phyloP scores from a whole-genome alignment of 1,140 invertebrate genomes.

The Apis cerana region DNA sequence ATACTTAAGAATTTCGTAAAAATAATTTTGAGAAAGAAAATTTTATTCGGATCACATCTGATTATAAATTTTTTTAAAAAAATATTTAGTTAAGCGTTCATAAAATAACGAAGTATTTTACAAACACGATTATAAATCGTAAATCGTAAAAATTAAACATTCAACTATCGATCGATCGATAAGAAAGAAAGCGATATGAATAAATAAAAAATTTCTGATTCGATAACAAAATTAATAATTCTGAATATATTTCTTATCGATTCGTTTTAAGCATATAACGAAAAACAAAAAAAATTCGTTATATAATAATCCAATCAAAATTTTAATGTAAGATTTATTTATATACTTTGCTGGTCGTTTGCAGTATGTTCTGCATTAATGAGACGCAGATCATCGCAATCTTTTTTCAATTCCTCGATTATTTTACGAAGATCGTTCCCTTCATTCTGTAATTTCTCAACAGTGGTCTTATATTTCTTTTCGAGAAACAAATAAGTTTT shows the following conservation, averaged over 20 bases:
- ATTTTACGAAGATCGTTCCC: constrained; percentile 27
- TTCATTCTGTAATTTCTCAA: constrained; percentile 22
- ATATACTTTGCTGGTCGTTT: constrained; percentile 36
- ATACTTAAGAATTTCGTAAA: too few relatives aligned
- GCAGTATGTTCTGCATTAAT: background rate
- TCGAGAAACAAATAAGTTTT: background rate
- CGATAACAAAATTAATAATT: background rate
- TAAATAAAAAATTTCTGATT: background rate
- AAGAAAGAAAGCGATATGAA: background rate
- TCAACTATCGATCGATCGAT: background rate
- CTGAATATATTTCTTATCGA: too few relatives aligned
- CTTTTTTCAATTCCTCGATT: constrained; percentile 12
- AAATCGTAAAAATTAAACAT: background rate
- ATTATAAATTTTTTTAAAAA: too few relatives aligned
- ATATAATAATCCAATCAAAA: background rate
- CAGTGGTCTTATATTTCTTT: background rate
- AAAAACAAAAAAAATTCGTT: too few relatives aligned
- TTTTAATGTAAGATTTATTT: background rate
- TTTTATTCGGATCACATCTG: too few relatives aligned
- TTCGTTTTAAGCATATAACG: too few relatives aligned
- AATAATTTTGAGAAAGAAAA: too few relatives aligned
- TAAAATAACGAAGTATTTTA: too few relatives aligned
- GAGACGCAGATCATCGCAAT: constrained; percentile 30
- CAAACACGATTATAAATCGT: too few relatives aligned
- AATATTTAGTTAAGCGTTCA: too few relatives aligned